Evolutionary conservation across 1,140 invertebrate genomes (phyloP), one percentile per base, ranked within the genome.

Genomic region (Drosophila triauraria): DNA sequence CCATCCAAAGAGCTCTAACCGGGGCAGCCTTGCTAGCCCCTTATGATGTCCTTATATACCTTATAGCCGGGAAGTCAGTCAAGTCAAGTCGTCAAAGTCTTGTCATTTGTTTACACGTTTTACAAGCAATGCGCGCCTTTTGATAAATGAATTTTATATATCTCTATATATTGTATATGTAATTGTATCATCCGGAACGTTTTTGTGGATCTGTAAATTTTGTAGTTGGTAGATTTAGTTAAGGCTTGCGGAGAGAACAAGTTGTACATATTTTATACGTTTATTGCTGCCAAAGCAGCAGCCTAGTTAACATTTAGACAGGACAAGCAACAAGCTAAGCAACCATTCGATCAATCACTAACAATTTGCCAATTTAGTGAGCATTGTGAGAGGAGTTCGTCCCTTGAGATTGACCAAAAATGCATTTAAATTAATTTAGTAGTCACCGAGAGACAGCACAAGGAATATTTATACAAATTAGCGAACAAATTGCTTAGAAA

Each of bases 261-360:
- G 67, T 86, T 91, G 86, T 90, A 90, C 61, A 90, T 91, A 90
- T 91, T 91, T 86, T 82, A 82, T 82, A 85, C 72, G 79, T 72
- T 60, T 51, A 79, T 81, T 58, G 80, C 77, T 58, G 53, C 53
- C 47, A 13, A 61, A 51, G 77, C 80, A 65, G 77, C 80, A 80
- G 59, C 82, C 81, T 90, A 88, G 85, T 88, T 88, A 88, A 88
- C 85, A 90, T 85, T 84, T 71, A 82, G 81, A 70, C 48, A 40
- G 62, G 23, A 44, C 42, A 43, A 4, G 32, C 32, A 10, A 38
- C 12, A 10, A 13, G 35, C 35, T 17, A 54, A 54, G 51, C 35
- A 69, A 53, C 30, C n/a, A 68, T 60, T 72, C 69, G 56, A 71
- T 17, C 47, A 56, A 61, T 67, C 82, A 80, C 63, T 75, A 77